Percentiles rank a stretch among this genome's conserved stretches.
phyloP scores from a whole-genome alignment of 2,113 vertebrate genomes.

The Phoenicopterus ruber region DNA sequence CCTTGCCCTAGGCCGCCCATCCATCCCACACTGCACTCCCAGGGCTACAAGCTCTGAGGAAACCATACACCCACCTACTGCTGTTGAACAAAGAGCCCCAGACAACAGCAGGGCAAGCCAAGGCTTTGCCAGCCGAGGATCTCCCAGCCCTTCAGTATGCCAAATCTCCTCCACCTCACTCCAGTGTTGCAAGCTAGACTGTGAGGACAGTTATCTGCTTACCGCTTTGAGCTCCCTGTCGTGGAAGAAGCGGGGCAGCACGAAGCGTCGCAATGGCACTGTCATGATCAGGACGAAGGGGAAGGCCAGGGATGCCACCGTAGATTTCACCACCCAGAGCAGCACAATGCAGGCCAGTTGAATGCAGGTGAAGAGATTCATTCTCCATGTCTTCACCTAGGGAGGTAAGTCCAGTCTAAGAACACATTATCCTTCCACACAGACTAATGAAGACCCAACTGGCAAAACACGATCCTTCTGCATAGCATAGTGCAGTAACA shows the following conservation, averaged over 20 bases:
- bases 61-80: neutral
- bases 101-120: neutral
- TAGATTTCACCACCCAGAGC: constrained; percentile 96
- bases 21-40: neutral
- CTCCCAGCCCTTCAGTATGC: neutral
- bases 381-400: constrained; percentile 97
- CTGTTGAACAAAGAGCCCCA: neutral
- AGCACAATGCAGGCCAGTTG: constrained; percentile 91
- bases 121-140: neutral
- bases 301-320: constrained; percentile 89
- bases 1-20: neutral
- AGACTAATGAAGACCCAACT: neutral
- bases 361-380: constrained; percentile 96
- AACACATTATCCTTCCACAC: neutral
- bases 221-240: constrained; percentile 96
- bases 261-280: constrained; percentile 88
- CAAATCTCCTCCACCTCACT: neutral
- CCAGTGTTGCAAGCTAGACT: neutral
- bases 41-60: neutral
- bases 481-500: neutral
- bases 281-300: constrained; percentile 98
- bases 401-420: neutral
- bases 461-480: neutral
- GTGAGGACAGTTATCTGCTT: constrained; percentile 45
- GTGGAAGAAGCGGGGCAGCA: constrained; percentile 91